Base-by-base conservation (phyloP, 2,113 vertebrate genomes). In the Ammospiza nelsoni region DNA sequence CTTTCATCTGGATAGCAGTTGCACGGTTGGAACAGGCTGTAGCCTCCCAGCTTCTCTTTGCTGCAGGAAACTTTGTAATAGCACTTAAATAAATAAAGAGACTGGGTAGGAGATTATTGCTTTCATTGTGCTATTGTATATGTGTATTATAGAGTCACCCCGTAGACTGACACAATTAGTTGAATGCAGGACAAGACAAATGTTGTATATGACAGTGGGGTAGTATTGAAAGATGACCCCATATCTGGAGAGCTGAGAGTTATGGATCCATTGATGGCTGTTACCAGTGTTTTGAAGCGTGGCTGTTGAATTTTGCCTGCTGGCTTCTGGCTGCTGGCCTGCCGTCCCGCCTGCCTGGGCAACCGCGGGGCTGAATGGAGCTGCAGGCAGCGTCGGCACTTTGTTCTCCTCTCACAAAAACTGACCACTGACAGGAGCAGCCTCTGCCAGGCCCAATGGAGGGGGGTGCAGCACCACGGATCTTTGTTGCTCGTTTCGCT, bases 111-210 rank as follows among this genome's bases (percentile, higher is more conserved):
- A 98, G 98, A 98, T 99, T 98, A 98, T 98, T 98, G 98, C 97
- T 98, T 97, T 98, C 98, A 99, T 99, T 99, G 99, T 99, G 98
- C 98, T 98, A 97, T 99, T 99, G 98, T 98, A 94, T 96, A 97
- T 97, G 96, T 95, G 98, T 81, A 98, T 98, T 98, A 98, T 98
- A 94, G 95, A 97, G 96, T 97, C 94, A 25, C 97, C 97, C 97
- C 66, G 33, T 75, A 97, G 98, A 97, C 66, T 97, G 97, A 98
- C 98, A 98, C 97, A 94, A 93, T 91, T 94, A 96, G 96, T 92
- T 98, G 98, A 98, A 98, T 98, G 98, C 89, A 79, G 96, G 98
- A 98, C 98, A 98, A 98, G 98, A 98, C 98, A 98, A 98, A 98
- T 66, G 98, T 98, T 98, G 98, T 98, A 72, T 98, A 98, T 98